These are phyloP conservation scores for Podocnemis expansa DNA, from an alignment of 2,113 vertebrate species.

Conservation along the genomic window DNA sequence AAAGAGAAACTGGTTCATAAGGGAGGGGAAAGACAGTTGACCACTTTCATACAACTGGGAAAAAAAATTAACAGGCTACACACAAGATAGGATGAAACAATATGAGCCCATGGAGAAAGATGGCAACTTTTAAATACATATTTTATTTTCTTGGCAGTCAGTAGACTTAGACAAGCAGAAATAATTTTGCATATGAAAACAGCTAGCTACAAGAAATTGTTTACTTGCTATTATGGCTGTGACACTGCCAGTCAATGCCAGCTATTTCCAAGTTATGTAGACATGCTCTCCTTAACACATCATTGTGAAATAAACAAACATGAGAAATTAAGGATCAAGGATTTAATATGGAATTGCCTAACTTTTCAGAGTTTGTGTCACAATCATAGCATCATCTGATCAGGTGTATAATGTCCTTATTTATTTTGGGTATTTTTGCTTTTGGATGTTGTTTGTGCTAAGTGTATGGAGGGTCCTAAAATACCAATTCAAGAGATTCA, in stretches of 20 bases:
- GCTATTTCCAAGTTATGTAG: not conserved
- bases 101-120: not conserved
- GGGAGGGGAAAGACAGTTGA: not conserved
- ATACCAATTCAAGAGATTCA: not conserved
- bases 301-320: not conserved
- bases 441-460: not conserved
- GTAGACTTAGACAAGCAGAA: not conserved
- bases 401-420: not conserved
- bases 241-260: not conserved
- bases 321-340: not conserved
- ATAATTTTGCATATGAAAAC: not conserved
- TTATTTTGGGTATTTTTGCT: not conserved
- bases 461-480: not conserved
- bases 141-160: not conserved
- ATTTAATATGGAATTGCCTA: not conserved
- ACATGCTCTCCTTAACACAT: not conserved
- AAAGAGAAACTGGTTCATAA: not conserved
- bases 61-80: not conserved
- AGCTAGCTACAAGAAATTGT: not conserved
- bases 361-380: not conserved
- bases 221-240: not conserved
- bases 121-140: not conserved
- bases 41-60: not conserved
- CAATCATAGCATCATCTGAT: not conserved
- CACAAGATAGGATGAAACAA: not conserved